These are phyloP conservation scores for Eulemur macaco DNA, from an alignment of 2,113 vertebrate species.

Conservation along the genomic window DNA sequence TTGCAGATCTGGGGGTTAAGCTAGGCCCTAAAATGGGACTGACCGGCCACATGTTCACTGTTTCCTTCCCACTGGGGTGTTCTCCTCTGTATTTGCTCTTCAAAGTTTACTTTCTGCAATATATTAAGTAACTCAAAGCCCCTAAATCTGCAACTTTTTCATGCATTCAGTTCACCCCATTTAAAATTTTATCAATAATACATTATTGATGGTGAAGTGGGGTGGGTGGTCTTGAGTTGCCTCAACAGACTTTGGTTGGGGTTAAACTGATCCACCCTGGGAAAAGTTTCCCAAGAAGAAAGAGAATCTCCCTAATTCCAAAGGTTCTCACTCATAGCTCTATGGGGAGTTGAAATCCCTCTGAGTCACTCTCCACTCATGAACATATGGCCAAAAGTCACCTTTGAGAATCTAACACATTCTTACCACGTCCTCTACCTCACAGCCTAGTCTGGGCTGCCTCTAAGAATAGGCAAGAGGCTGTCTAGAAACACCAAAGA, in stretches of 20 bases:
- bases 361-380: neutral
- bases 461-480: neutral
- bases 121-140: neutral
- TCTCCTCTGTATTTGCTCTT: neutral
- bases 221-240: neutral
- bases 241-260: neutral
- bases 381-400: neutral
- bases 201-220: neutral
- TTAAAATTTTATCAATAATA: conserved; percentile 3
- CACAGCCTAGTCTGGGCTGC: neutral
- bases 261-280: neutral
- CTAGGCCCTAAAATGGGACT: too few species aligned
- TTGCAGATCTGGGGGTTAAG: neutral
- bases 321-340: neutral
- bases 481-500: neutral
- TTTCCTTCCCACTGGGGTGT: neutral
- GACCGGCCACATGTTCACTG: neutral
- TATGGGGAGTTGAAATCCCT: neutral
- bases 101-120: neutral
- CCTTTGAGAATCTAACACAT: neutral
- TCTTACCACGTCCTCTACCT: neutral
- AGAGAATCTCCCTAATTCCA: neutral
- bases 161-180: neutral
- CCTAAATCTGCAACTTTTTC: neutral
- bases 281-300: neutral